Conservation (phyloP, 2,888 invertebrate genomes). For the Leucozona laternaria region DNA sequence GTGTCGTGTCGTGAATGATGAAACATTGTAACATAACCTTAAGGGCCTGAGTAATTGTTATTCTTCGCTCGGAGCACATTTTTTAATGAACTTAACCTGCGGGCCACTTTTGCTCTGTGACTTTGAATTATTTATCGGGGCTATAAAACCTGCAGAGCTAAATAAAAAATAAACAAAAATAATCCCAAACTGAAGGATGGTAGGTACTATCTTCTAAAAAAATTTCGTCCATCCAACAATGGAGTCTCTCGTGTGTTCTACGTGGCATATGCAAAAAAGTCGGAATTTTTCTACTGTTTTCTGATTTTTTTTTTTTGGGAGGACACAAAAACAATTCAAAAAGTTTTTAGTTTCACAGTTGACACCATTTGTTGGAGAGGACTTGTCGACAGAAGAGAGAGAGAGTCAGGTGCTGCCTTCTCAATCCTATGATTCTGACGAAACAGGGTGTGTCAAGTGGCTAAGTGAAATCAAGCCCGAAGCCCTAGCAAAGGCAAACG, state of each 20-base stretch:
- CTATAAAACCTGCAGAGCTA: constrained; percentile 62
- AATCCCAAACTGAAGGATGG: not conserved
- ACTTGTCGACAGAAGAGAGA: constrained; percentile 63
- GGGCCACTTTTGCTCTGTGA: constrained; percentile 70
- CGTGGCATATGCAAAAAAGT: constrained; percentile 58
- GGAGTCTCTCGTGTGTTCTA: constrained; percentile 51
- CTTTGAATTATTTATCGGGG: constrained; percentile 74
- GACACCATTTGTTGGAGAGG: constrained; percentile 71
- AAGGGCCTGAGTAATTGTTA: constrained; percentile 70
- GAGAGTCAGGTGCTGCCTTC: constrained; percentile 41
- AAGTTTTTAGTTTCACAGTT: constrained; percentile 68
- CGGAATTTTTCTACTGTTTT: constrained; percentile 16
- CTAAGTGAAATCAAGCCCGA: constrained; percentile 72
- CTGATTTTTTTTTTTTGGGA: constrained; percentile 28
- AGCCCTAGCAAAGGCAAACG: constrained; percentile 31
- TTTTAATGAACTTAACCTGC: constrained; percentile 73
- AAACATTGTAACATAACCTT: constrained; percentile 51
- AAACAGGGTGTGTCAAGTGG: constrained; percentile 52
- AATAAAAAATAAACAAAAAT: constrained; percentile 25
- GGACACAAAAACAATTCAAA: constrained; percentile 66
- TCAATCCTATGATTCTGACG: constrained; percentile 16
- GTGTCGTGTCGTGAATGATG: constrained; percentile 30
- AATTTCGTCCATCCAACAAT: constrained; percentile 35
- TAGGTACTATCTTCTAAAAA: not conserved
- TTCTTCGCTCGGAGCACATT: constrained; percentile 60